A percentile compares a stretch with the other conserved stretches of the same genome.
Conservation (phyloP, 2,797 vertebrate genomes). For the Capromys pilorides region DNA sequence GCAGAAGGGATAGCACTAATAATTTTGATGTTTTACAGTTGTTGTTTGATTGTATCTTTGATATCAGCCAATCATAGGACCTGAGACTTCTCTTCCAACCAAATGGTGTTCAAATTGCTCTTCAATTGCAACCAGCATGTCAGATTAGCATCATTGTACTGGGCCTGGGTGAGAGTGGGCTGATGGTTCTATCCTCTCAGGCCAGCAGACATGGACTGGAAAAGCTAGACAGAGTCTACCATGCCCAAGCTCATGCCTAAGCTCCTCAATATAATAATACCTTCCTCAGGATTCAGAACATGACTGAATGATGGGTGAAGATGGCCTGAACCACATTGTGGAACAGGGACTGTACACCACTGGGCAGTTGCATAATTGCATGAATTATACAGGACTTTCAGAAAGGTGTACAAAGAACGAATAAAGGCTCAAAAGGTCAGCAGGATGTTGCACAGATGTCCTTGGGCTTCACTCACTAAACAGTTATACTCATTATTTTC, state of each 20-base stretch:
- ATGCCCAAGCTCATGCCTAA: neutral
- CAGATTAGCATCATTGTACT: neutral
- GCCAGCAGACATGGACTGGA: neutral
- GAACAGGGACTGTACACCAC: neutral
- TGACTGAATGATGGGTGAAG: neutral
- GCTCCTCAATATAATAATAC: neutral
- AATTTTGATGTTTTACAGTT: neutral
- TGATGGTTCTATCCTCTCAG: no score
- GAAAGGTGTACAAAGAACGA: neutral
- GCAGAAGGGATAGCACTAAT: neutral
- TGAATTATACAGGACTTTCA: neutral
- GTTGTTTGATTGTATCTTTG: constrained; percentile 39
- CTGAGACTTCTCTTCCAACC: neutral
- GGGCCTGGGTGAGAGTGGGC: fast-evolving
- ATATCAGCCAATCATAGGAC: neutral
- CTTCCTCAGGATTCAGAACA: neutral
- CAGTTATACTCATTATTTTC: neutral
- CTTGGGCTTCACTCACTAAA: neutral
- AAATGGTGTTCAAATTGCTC: neutral
- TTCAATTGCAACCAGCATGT: neutral
- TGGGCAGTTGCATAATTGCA: neutral
- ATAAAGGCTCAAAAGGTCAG: neutral
- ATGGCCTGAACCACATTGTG: neutral
- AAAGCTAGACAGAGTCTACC: no score
- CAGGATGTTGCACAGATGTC: neutral